Evolutionary conservation across 2,888 invertebrate genomes (phyloP).

Genomic region (Cephonodes hylas): DNA sequence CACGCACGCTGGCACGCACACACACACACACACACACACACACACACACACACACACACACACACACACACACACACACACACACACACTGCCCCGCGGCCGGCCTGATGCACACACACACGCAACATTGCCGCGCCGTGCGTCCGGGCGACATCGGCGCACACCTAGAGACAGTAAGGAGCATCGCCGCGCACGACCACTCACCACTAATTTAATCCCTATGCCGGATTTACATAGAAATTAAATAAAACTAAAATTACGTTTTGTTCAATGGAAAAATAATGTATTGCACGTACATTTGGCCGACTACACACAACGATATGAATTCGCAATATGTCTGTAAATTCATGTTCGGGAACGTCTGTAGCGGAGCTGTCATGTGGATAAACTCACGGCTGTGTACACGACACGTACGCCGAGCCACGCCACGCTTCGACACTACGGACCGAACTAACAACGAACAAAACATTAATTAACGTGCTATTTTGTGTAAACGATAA

Average conservation of each 20-base stretch:
- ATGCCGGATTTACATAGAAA: neutral
- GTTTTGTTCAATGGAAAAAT: neutral
- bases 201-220: neutral
- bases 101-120: no score
- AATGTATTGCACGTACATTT: neutral
- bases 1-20: no score
- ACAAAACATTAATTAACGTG: neutral
- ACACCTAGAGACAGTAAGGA: no score
- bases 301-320: constrained; percentile 42
- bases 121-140: no score
- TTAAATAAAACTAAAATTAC: neutral
- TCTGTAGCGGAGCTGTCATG: neutral
- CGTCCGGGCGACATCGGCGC: no score
- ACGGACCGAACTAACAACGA: neutral
- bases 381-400: neutral
- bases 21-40: no score
- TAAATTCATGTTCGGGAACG: neutral
- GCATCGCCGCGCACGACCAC: neutral
- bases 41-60: no score
- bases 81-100: no score
- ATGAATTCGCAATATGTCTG: constrained; percentile 62
- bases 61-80: no score
- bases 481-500: neutral
- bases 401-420: neutral
- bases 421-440: neutral